Conservation (phyloP, 2,888 invertebrate species). For the Thecocarcelia acutangulata region DNA sequence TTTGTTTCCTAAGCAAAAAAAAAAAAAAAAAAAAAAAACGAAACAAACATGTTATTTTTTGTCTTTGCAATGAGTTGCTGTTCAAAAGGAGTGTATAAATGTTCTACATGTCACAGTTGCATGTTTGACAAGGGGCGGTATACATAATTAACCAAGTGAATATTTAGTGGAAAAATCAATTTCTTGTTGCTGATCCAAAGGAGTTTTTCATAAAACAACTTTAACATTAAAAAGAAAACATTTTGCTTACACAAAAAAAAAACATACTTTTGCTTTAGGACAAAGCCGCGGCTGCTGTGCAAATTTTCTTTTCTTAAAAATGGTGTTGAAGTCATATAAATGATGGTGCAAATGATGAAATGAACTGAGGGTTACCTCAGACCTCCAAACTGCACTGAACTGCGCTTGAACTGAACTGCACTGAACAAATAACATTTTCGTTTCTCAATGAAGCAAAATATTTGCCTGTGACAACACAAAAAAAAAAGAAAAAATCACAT, state of each 20-base stretch:
- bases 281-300: constrained; percentile 12
- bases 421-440: constrained; percentile 9
- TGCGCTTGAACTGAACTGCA: too few relatives aligned
- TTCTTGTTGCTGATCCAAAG: constrained; percentile 7
- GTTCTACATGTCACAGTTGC: constrained; percentile 67
- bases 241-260: not conserved
- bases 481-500: constrained; percentile 21
- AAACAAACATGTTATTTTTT: constrained; percentile 32
- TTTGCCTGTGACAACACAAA: not conserved
- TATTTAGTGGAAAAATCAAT: constrained; percentile 44
- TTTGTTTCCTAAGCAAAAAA: not conserved
- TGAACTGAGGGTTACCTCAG: constrained; percentile 54
- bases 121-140: constrained; percentile 69
- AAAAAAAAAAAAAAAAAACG: too few relatives aligned
- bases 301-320: constrained; percentile 24
- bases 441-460: not conserved
- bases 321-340: constrained; percentile 68
- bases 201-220: constrained; percentile 18
- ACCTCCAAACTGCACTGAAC: not conserved
- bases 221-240: constrained; percentile 10
- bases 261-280: not conserved
- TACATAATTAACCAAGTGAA: constrained; percentile 65
- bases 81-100: constrained; percentile 49
- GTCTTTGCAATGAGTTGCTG: not conserved
- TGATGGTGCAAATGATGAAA: constrained; percentile 69